Evolutionary conservation across 2,113 vertebrate genomes (phyloP).

Genomic region (Vulpes ferrilata): DNA sequence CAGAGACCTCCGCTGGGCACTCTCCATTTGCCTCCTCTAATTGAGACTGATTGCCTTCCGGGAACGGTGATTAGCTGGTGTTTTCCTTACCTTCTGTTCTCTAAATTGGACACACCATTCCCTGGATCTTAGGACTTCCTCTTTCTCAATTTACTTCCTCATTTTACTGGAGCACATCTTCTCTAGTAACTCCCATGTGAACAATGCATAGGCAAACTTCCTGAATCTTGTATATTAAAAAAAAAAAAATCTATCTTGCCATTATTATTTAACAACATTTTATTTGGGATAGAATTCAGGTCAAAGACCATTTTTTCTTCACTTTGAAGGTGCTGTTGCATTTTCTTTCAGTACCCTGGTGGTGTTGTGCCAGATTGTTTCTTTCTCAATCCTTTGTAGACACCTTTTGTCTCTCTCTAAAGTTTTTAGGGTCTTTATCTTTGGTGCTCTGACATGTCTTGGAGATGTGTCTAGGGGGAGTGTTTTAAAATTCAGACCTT

Average conservation of each 20-base stretch:
- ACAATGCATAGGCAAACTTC: neutral
- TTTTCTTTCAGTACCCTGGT: neutral
- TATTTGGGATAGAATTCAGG: neutral
- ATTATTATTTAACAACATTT: neutral
- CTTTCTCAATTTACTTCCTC: neutral
- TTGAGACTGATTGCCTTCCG: neutral
- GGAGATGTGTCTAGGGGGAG: neutral
- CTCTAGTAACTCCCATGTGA: neutral
- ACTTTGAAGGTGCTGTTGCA: neutral
- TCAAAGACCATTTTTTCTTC: neutral
- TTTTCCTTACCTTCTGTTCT: neutral
- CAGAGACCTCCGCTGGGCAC: neutral
- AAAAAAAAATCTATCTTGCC: neutral
- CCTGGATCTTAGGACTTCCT: neutral
- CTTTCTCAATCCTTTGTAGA: neutral
- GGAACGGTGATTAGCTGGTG: neutral
- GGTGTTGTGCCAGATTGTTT: neutral
- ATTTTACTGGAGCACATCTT: neutral
- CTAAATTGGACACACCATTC: neutral
- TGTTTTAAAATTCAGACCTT: neutral
- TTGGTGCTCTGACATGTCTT: neutral
- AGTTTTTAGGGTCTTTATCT: neutral
- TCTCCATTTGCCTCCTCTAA: neutral
- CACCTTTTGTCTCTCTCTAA: neutral
- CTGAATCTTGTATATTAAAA: neutral